A percentile compares a stretch with the other conserved stretches of the same genome.
Evolutionary conservation across 2,113 vertebrate genomes (phyloP).

Genomic region (Eublepharis macularius): DNA sequence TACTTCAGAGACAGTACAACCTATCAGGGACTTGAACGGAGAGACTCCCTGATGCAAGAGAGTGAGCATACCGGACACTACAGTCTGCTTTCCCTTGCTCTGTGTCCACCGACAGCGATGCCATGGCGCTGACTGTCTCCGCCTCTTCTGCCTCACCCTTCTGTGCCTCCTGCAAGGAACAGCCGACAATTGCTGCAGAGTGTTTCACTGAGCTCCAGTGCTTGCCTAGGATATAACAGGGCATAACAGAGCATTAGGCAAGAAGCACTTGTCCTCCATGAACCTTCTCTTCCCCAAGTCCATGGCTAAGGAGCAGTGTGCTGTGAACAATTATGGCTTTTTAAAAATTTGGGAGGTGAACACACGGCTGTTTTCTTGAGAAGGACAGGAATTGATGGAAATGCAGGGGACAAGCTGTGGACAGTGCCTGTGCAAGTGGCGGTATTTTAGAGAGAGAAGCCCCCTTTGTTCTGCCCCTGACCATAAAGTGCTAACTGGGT

Average conservation of each 20-base stretch:
- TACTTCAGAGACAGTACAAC: neutral
- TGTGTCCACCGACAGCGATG: constrained; percentile 86
- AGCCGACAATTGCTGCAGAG: constrained; percentile 69
- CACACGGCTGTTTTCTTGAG: neutral
- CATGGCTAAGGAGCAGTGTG: too few species aligned
- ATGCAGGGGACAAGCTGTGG: too few species aligned
- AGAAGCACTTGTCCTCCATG: neutral
- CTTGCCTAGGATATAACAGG: constrained; percentile 73
- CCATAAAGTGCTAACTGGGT: neutral
- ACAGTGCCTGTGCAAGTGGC: neutral
- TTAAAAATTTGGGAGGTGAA: neutral
- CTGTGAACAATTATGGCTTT: too few species aligned
- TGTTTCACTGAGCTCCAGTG: constrained; percentile 87
- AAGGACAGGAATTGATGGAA: too few species aligned
- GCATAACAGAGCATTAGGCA: neutral
- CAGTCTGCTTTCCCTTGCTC: constrained; percentile 73
- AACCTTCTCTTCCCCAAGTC: neutral
- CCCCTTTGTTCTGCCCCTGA: neutral
- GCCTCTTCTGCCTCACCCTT: constrained; percentile 86
- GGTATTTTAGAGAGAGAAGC: neutral
- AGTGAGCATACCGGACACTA: constrained; percentile 70
- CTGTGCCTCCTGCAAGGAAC: constrained; percentile 86
- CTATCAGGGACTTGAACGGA: neutral
- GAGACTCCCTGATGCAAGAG: neutral
- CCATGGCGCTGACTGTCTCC: constrained; percentile 91